Percentiles rank a stretch among this genome's conserved stretches.
Conservation (phyloP, 2,888 invertebrate species). For the Aphidoletes aphidimyza region DNA sequence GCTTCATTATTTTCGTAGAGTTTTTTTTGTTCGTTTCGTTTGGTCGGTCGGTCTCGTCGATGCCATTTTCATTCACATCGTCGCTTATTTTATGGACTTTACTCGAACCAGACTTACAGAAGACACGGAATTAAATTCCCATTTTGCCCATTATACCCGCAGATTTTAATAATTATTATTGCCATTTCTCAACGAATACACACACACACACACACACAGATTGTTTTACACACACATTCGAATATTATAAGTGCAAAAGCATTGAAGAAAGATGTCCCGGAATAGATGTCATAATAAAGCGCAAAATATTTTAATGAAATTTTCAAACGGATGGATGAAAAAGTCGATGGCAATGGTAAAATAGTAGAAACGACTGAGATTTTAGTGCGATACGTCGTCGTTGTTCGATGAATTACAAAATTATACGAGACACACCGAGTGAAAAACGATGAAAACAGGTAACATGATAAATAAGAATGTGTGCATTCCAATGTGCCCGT, state of each 20-base stretch:
- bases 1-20: background rate
- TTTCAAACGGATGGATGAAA: background rate
- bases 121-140: conserved; percentile 22
- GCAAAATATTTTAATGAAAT: conserved; percentile 30
- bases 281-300: background rate
- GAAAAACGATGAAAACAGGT: background rate
- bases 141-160: conserved; percentile 39
- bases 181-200: background rate
- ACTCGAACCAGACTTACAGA: background rate
- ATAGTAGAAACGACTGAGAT: background rate
- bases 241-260: background rate
- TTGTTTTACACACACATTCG: background rate
- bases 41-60: background rate
- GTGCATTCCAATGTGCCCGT: conserved; percentile 17
- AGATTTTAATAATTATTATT: conserved; percentile 53
- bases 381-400: background rate
- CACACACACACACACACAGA: conserved; percentile 41
- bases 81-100: background rate
- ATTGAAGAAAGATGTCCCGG: background rate
- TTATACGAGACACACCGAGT: too few species aligned
- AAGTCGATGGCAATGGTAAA: background rate
- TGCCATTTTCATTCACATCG: background rate
- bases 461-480: conserved; percentile 13
- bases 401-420: too few species aligned
- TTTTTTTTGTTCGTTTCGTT: background rate